Base-by-base conservation (phyloP, 2,113 vertebrate genomes). In the Chionodraco myersi region DNA sequence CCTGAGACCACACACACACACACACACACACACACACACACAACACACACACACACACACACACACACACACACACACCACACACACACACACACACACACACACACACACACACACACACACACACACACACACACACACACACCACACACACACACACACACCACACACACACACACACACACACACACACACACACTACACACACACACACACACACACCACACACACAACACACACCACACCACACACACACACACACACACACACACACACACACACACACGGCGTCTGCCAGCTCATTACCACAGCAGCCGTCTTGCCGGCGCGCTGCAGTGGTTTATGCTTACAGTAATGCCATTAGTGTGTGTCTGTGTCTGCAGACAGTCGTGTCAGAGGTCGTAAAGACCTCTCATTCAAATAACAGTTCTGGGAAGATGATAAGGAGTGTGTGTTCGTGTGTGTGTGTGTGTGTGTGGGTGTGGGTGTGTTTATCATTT, bases 321-420 rank as follows among this genome's bases (percentile, higher is more conserved):
- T 85, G 89, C 82, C 82, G 88, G 89, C 73, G 61, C 60, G 16
- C 86, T 80, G 64, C 83, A 88, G 88, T 52, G 91, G 21, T 92
- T 89, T 91, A 90, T 91, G 75, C 88, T 92, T 92, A 92, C 93
- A 90, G 90, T 92, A 91, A 92, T 90, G 84, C 88, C n/a, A 90
- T 92, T 93, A 92, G 81, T 79, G 82, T 80, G 82, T 77, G 59
- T 64, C 68, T 75, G 70, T 71, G 74, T 61, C 10, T 30, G 75
- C 65, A 73, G 82, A 83, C 84, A 81, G 76, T 57, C 63, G 66
- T 89, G 89, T 21, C 85, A 90, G 80, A 75, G 86, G 84, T 90
- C 53, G 49, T 83, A 82, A 86, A 91, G 86, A 85, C 77, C 83
- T 86, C 87, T 91, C 83, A 85, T 84, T 92, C 75, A 85, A 87